Base-by-base conservation (phyloP, 2,888 invertebrate species). In the Pandemis heparana region DNA sequence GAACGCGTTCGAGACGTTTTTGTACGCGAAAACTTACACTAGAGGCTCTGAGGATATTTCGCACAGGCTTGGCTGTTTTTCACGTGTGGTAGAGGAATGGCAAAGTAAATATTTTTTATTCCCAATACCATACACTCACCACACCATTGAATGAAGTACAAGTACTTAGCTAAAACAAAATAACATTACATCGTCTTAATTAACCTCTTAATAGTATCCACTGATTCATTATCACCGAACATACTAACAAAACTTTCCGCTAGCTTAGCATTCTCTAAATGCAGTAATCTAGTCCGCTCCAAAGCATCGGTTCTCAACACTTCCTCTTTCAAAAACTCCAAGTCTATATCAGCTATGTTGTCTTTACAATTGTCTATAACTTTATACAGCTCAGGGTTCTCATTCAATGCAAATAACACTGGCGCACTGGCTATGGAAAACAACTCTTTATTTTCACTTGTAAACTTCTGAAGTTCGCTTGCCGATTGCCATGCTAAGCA, bases 381-480 rank as follows among this genome's bases (percentile, higher is more conserved):
- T 16, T 90, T 87, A 80, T 97, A 97, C 76, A 97, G 88, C 7
- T 95, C 89, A 4, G 96, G 96, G 83, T 97, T 96, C 74, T 96
- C 94, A 83, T 97, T 96, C 59, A 98, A 90, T 73, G 98, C 97
- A 78, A 97, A 97, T 81, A 98, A 95, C 4, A 98, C 96, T 0
- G 98, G 98, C 4, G 98, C 97, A 82, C 97, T 97, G 1, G 97
- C 96, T 80, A 98, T 88, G 75, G 96, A 96, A 82, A 96, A 96
- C 0, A 95, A 84, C 18, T 90, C 87, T 73, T 90, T 90, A 96
- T 41, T 97, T 95, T 82, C 96, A 87, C 87, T 96, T 92, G 73
- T 95, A 78, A 83, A 83, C 75, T 89, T 91, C 74, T 91, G 89
- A 38, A 92, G 71, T 76, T 94, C 94, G 7, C 87, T 87, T 0